Conservation (phyloP, 2,113 vertebrate species). For the Gorilla gorilla region DNA sequence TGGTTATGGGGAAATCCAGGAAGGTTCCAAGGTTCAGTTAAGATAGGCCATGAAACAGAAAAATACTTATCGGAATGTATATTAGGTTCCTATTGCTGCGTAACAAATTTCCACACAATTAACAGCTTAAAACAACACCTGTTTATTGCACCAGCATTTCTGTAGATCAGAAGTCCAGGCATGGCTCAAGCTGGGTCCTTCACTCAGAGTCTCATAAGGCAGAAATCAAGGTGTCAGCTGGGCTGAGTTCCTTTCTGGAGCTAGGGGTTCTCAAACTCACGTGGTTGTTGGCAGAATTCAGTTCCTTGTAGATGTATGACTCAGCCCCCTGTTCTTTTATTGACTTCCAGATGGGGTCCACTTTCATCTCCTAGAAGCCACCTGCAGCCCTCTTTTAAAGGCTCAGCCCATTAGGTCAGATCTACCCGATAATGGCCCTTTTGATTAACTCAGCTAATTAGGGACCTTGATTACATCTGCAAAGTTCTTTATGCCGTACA, state of each 20-base stretch:
- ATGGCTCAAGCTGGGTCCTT: not conserved
- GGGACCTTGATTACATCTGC: not conserved
- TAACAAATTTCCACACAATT: slow-evolving; percentile 50
- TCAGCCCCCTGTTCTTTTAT: not conserved
- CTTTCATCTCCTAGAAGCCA: not conserved
- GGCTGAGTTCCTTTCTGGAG: not conserved
- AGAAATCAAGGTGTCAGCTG: not conserved
- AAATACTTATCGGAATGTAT: slow-evolving; percentile 48
- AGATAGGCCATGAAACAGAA: slow-evolving; percentile 43
- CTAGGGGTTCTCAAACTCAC: not conserved
- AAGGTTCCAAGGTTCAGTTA: slow-evolving; percentile 38
- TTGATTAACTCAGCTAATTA: slow-evolving; percentile 18
- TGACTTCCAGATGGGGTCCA: not conserved
- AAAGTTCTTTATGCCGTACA: not conserved
- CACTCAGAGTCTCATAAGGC: not conserved
- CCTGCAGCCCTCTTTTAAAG: not conserved
- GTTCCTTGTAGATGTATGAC: not conserved
- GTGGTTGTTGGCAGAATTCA: not conserved
- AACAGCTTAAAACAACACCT: slow-evolving; percentile 45
- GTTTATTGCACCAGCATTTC: not conserved
- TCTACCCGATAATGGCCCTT: not conserved
- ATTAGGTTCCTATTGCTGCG: not conserved
- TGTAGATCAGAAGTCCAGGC: not conserved
- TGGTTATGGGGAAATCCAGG: not conserved
- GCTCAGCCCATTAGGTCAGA: not conserved